Percentiles rank a stretch among this genome's conserved stretches.
Evolutionary conservation across 2,888 invertebrate species (phyloP).

Genomic region (Scaptomyza caliginosa): DNA sequence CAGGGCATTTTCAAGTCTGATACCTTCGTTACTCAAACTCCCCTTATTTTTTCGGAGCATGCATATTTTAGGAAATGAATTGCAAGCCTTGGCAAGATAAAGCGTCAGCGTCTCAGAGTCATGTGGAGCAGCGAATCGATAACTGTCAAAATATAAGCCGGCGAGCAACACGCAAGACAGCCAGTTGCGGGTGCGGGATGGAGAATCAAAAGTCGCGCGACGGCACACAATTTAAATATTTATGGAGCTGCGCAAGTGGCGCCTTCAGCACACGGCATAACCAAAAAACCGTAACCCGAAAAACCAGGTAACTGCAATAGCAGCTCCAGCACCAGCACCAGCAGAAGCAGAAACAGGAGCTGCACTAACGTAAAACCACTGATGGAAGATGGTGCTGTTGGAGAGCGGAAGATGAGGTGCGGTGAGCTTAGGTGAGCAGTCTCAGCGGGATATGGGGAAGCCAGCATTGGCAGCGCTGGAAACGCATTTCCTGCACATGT

Average conservation of each 20-base stretch:
- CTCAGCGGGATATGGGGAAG: neutral
- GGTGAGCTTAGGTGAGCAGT: neutral
- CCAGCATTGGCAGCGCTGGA: slow-evolving; percentile 52
- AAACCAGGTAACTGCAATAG: slow-evolving; percentile 54
- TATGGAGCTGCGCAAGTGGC: slow-evolving; percentile 70
- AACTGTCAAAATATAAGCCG: slow-evolving; percentile 81
- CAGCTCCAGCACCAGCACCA: neutral
- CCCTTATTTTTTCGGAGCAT: slow-evolving; percentile 37
- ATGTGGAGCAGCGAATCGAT: slow-evolving; percentile 75
- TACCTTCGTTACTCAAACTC: neutral
- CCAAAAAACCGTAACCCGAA: slow-evolving; percentile 72
- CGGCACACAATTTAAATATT: slow-evolving; percentile 81
- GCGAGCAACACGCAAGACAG: slow-evolving; percentile 69
- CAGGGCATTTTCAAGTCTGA: neutral
- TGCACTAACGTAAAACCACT: slow-evolving; percentile 4
- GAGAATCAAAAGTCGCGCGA: slow-evolving; percentile 50
- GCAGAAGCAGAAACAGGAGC: slow-evolving; percentile 10
- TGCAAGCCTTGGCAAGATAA: slow-evolving; percentile 69
- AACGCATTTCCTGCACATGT: slow-evolving; percentile 79
- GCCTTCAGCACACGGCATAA: slow-evolving; percentile 67
- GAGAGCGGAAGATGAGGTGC: neutral
- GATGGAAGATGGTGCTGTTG: neutral
- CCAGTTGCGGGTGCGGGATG: neutral
- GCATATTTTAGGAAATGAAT: slow-evolving; percentile 77
- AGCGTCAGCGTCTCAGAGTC: slow-evolving; percentile 48